Percentiles rank a stretch among this genome's conserved stretches.
Conservation (phyloP, 2,888 invertebrate species). For the Thymelicus sylvestris region DNA sequence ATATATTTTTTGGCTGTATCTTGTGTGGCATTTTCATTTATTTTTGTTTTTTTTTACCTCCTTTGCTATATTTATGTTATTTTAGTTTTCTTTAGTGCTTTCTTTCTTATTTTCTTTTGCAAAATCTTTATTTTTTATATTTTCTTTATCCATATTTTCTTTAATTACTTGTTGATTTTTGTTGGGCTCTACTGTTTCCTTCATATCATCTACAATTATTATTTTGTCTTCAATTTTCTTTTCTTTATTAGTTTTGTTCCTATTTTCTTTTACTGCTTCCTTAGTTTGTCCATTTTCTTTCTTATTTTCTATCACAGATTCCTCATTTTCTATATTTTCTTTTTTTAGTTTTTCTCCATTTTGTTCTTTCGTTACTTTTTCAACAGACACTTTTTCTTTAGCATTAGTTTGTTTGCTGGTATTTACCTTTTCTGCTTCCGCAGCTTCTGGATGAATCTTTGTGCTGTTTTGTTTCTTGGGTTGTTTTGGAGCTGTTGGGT, state of each 20-base stretch:
- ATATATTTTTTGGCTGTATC: not conserved
- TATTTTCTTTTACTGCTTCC: not conserved
- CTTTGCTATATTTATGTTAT: not conserved
- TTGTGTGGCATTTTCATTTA: not conserved
- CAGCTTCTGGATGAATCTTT: not conserved
- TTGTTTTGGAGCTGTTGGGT: slow-evolving; percentile 53
- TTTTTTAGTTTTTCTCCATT: not conserved
- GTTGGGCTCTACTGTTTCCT: no score
- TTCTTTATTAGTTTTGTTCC: not conserved
- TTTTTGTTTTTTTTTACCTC: slow-evolving; percentile 4
- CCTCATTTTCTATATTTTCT: not conserved
- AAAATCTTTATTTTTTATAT: not conserved
- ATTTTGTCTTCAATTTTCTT: no score
- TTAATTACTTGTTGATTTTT: not conserved
- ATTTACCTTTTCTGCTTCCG: not conserved
- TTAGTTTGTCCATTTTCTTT: not conserved
- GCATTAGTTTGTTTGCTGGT: not conserved
- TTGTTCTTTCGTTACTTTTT: not conserved
- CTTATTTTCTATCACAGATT: not conserved
- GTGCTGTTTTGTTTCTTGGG: not conserved
- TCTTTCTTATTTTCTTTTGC: slow-evolving; percentile 3
- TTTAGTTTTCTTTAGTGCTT: not conserved
- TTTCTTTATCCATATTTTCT: not conserved
- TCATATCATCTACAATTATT: no score
- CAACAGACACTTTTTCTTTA: not conserved